Evolutionary conservation across 2,888 invertebrate genomes (phyloP).

Genomic region (Macropis europaea): DNA sequence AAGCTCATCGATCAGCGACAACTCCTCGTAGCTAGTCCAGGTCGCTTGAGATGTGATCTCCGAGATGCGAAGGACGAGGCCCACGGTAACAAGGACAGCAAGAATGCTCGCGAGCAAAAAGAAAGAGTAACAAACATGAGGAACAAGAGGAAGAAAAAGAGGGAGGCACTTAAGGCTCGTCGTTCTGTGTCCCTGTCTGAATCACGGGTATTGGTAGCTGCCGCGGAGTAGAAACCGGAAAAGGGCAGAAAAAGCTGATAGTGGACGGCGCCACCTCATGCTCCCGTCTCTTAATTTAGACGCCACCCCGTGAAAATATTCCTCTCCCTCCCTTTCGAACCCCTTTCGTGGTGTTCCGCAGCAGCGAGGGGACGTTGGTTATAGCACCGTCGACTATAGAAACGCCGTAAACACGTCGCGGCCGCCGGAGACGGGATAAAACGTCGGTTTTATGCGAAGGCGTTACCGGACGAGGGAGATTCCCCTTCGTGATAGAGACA

Average conservation of each 20-base stretch:
- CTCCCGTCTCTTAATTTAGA: slow-evolving; percentile 61
- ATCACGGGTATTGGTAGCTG: slow-evolving; percentile 35
- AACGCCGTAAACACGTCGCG: slow-evolving; percentile 77
- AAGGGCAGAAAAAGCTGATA: slow-evolving; percentile 52
- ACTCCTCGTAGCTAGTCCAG: background rate
- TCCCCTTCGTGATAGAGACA: slow-evolving; percentile 77
- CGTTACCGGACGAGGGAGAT: slow-evolving; percentile 74
- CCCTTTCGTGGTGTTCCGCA: slow-evolving; percentile 2
- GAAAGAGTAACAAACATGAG: background rate
- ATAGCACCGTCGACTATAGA: slow-evolving; percentile 70
- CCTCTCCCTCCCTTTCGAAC: slow-evolving; percentile 15
- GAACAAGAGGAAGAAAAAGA: background rate
- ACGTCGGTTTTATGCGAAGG: slow-evolving; percentile 78
- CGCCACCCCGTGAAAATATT: slow-evolving; percentile 64
- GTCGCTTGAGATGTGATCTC: slow-evolving; percentile 8
- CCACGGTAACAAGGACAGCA: background rate
- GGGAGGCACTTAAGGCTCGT: slow-evolving; percentile 36
- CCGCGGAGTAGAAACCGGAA: slow-evolving; percentile 48
- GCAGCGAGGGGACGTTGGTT: slow-evolving; percentile 39
- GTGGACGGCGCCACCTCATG: slow-evolving; percentile 56
- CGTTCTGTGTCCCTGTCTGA: slow-evolving; percentile 17
- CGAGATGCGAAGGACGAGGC: background rate
- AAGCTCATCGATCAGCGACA: slow-evolving; percentile 27
- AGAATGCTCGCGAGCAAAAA: background rate
- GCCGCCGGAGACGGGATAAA: slow-evolving; percentile 74